phyloP scores from a whole-genome alignment of 1,140 invertebrate genomes.

The Platyscapa corneri region DNA sequence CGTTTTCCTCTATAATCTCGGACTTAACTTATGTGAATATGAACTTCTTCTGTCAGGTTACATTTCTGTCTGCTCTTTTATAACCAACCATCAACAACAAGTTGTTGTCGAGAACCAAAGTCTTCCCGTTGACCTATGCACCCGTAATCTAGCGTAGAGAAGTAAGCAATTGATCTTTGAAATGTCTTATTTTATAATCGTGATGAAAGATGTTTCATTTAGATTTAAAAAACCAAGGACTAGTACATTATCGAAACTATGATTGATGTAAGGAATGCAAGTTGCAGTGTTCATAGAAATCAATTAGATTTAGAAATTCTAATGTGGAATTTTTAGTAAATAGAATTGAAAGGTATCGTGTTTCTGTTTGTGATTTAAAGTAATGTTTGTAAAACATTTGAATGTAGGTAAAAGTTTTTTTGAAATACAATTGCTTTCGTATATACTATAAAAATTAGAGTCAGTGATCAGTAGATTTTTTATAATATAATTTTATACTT shows the following conservation, averaged over 20 bases:
- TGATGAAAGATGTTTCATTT: not conserved
- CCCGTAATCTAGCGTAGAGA: not conserved
- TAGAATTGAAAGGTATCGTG: too few species aligned
- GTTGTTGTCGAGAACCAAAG: not conserved
- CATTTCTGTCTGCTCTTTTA: not conserved
- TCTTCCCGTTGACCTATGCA: conserved; percentile 32
- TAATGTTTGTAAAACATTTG: too few species aligned
- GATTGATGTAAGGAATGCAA: not conserved
- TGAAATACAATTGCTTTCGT: too few species aligned
- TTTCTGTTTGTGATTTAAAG: too few species aligned
- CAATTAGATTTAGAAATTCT: too few species aligned
- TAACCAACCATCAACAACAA: not conserved
- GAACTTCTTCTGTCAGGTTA: not conserved
- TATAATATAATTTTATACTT: too few species aligned
- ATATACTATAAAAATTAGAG: too few species aligned
- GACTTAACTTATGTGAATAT: not conserved
- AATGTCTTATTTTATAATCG: not conserved
- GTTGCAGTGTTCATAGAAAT: too few species aligned
- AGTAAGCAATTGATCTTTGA: not conserved
- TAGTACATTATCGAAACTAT: not conserved
- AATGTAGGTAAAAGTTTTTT: too few species aligned
- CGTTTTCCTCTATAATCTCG: not conserved
- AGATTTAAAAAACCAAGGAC: not conserved
- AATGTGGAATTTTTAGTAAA: too few species aligned
- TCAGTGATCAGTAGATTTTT: too few species aligned